phyloP scores from a whole-genome alignment of 1,140 invertebrate genomes.

The Mizuhopecten yessoensis region DNA sequence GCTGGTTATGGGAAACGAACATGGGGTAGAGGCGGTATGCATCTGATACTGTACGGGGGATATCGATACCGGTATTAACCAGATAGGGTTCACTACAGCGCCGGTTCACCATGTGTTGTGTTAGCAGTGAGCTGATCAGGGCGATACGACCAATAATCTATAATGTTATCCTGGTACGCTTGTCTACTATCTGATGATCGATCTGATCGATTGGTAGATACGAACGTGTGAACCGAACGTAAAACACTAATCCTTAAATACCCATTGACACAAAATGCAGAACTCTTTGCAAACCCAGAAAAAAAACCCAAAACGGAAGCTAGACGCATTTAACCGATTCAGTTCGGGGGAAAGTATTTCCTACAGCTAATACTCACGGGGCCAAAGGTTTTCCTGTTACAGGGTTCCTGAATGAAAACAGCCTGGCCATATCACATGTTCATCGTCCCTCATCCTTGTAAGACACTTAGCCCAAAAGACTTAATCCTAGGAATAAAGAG shows the following conservation, averaged over 20 bases:
- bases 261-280: neutral
- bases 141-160: too few relatives aligned
- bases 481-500: neutral
- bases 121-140: too few relatives aligned
- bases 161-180: too few relatives aligned
- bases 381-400: neutral
- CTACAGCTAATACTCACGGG: conserved; percentile 16
- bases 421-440: neutral
- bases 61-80: too few relatives aligned
- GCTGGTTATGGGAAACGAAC: conserved; percentile 21
- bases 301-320: too few relatives aligned
- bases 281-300: neutral
- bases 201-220: neutral
- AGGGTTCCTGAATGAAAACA: conserved; percentile 1
- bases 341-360: too few relatives aligned
- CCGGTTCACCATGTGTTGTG: too few relatives aligned
- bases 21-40: neutral
- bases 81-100: too few relatives aligned
- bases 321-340: too few relatives aligned
- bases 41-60: neutral
- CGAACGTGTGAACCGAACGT: neutral
- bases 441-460: neutral
- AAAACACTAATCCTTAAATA: neutral
- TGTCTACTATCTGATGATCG: neutral
- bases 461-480: neutral